phyloP scores from a whole-genome alignment of 2,797 vertebrate genomes.

The Percopsis omiscomaycus region DNA sequence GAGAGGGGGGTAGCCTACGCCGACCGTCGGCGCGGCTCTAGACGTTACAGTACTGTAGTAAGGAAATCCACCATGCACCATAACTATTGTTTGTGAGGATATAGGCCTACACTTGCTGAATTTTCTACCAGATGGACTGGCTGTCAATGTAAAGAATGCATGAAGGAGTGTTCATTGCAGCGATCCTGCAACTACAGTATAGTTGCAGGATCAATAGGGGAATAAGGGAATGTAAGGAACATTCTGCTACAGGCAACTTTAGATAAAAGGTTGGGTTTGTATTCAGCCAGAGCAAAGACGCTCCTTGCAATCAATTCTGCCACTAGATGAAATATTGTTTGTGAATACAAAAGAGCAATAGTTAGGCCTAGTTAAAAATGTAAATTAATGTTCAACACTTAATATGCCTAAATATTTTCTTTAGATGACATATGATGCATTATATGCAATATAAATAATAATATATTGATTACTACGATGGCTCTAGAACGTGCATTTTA shows the following conservation, averaged over 20 bases:
- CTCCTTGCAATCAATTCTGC: conserved; percentile 30
- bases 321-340: not conserved
- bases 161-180: conserved; percentile 33
- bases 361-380: no score
- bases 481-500: no score
- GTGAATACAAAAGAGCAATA: not conserved
- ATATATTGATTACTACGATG: no score
- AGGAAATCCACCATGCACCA: no score
- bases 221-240: conserved; percentile 40
- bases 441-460: not conserved
- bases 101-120: no score
- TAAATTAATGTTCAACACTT: no score
- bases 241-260: conserved; percentile 50
- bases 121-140: conserved; percentile 3
- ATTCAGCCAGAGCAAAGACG: conserved; percentile 19
- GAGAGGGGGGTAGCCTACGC: no score
- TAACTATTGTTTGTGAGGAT: no score
- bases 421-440: not conserved
- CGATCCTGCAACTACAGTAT: not conserved
- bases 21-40: no score
- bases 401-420: not conserved
- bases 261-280: conserved; percentile 40
- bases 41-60: no score
- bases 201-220: conserved; percentile 38
- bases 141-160: conserved; percentile 29